Percentiles rank a stretch among this genome's conserved stretches.
Evolutionary conservation across 2,797 vertebrate genomes (phyloP).

Genomic region (Esox lucius): DNA sequence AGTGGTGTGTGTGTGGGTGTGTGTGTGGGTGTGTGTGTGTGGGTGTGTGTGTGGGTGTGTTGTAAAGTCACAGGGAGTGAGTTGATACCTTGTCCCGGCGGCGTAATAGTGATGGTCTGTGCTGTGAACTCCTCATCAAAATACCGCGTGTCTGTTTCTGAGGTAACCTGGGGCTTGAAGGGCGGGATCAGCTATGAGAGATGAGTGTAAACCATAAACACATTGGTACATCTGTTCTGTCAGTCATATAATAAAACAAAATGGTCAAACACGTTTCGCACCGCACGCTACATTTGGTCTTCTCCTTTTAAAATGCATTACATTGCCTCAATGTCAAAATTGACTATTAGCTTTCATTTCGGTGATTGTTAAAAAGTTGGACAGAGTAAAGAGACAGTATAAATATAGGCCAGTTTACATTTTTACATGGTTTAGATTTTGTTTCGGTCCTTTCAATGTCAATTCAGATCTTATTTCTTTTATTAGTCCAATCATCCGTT

Average conservation of each 20-base stretch:
- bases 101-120: conserved; percentile 98
- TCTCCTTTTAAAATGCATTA: no score
- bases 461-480: no score
- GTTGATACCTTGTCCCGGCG: conserved; percentile 91
- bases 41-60: background rate
- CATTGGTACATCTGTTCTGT: conserved; percentile 47
- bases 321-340: no score
- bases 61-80: background rate
- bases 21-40: background rate
- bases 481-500: no score
- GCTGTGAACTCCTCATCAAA: conserved; percentile 98
- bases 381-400: no score
- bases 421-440: no score
- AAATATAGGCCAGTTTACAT: no score
- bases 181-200: conserved; percentile 86
- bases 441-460: no score
- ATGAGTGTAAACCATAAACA: conserved; percentile 43
- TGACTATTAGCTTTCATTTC: no score
- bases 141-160: conserved; percentile 96
- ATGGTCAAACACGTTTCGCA: no score
- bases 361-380: no score
- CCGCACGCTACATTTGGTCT: no score
- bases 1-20: background rate
- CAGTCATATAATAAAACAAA: conserved; percentile 9
- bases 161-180: conserved; percentile 97